Percentiles rank a stretch among this genome's conserved stretches.
Conservation (phyloP, 2,797 vertebrate genomes). For the Chrysocyon brachyurus region DNA sequence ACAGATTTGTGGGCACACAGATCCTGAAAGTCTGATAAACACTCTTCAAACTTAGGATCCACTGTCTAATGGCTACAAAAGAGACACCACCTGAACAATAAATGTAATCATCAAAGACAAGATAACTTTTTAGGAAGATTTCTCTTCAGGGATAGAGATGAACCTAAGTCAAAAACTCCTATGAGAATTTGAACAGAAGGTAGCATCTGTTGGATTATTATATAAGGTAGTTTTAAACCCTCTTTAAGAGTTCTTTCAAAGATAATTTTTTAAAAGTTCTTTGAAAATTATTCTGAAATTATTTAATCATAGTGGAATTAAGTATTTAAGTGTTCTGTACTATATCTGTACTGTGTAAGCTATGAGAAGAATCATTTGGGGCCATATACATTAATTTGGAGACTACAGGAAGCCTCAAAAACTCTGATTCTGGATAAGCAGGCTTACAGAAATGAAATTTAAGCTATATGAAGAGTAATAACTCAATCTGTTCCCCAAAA, state of each 20-base stretch:
- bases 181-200: constrained; percentile 47
- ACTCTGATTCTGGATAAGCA: constrained; percentile 29
- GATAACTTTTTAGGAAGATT: constrained; percentile 50
- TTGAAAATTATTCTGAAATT: constrained; percentile 63
- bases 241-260: constrained; percentile 46
- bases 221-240: constrained; percentile 18
- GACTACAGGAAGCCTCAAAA: constrained; percentile 40
- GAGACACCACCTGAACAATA: constrained; percentile 44
- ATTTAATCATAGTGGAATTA: constrained; percentile 10
- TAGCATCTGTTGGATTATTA: constrained; percentile 15
- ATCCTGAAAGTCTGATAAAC: not conserved
- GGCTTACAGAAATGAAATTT: constrained; percentile 56
- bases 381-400: constrained; percentile 12
- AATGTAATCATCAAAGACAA: not conserved
- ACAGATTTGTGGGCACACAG: not conserved
- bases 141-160: constrained; percentile 41
- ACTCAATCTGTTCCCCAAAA: not conserved
- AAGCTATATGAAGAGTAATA: constrained; percentile 38
- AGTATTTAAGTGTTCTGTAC: constrained; percentile 48
- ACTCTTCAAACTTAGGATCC: not conserved
- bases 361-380: not conserved
- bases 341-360: constrained; percentile 2
- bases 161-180: constrained; percentile 20
- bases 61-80: not conserved
- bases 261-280: constrained; percentile 32